A percentile compares a stretch with the other conserved stretches of the same genome.
Evolutionary conservation across 2,113 vertebrate species (phyloP).

Genomic region (Vimba vimba): DNA sequence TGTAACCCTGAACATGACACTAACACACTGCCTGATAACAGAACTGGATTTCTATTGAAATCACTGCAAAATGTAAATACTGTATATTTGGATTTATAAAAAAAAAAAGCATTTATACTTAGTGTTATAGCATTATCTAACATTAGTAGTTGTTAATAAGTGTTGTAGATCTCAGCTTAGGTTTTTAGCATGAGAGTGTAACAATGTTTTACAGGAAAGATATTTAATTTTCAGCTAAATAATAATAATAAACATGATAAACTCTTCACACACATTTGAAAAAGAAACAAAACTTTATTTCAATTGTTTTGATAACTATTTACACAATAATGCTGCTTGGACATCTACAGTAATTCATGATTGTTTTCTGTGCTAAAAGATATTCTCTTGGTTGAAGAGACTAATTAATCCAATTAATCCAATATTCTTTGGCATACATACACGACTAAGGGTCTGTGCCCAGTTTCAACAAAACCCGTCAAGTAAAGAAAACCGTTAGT

Average conservation of each 20-base stretch:
- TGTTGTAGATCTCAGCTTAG: not conserved
- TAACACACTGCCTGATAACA: not conserved
- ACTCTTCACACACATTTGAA: not conserved
- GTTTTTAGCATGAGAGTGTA: not conserved
- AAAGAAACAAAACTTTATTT: slow-evolving; percentile 35
- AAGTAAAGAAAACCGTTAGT: not conserved
- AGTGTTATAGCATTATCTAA: not conserved
- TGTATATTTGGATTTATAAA: not conserved
- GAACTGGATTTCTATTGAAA: not conserved
- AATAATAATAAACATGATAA: not conserved
- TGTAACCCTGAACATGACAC: not conserved
- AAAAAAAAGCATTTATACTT: not conserved
- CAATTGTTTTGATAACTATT: not conserved
- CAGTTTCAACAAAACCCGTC: not conserved
- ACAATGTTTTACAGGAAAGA: not conserved
- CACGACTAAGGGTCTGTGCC: not conserved
- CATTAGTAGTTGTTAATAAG: not conserved
- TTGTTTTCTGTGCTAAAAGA: slow-evolving; percentile 18
- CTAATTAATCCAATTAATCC: not conserved
- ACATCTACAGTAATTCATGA: not conserved
- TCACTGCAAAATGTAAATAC: not conserved
- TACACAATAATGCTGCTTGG: slow-evolving; percentile 2
- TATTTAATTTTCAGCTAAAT: not conserved
- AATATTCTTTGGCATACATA: slow-evolving; percentile 15
- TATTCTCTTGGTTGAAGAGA: not conserved